Evolutionary conservation across 2,888 invertebrate species (phyloP).

Genomic region (Drosophila melanosoma): DNA sequence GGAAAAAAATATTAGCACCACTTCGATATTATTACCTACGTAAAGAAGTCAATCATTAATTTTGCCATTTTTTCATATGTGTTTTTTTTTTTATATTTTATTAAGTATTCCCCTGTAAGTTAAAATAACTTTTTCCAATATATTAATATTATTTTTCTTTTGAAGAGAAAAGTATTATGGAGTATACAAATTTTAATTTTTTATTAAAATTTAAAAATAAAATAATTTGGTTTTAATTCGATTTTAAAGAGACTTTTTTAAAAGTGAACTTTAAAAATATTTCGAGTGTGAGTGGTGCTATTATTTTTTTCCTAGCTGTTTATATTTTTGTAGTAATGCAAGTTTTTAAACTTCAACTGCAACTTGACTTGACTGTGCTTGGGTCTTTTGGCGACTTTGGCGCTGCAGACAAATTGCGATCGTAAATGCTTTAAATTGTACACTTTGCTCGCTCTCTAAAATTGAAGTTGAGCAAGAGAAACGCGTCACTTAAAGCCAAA

Average conservation of each 20-base stretch:
- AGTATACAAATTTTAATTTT: not conserved
- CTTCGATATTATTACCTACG: not conserved
- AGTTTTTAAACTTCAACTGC: constrained; percentile 42
- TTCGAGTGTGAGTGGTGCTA: not conserved
- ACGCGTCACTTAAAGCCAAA: constrained; percentile 64
- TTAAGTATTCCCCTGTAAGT: not conserved
- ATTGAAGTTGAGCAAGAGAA: constrained; percentile 71
- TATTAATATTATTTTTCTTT: too few species aligned
- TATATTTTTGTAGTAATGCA: constrained; percentile 10
- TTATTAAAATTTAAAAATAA: not conserved
- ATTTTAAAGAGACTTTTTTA: not conserved
- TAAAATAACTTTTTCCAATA: not conserved
- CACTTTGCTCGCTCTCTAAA: constrained; percentile 57
- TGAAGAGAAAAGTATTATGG: too few species aligned
- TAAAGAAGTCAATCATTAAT: not conserved
- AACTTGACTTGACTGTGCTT: constrained; percentile 71
- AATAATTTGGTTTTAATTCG: too few species aligned
- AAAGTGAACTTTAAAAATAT: not conserved
- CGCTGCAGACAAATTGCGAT: constrained; percentile 73
- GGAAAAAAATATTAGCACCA: not conserved
- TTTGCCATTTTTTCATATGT: not conserved
- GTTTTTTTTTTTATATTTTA: not conserved
- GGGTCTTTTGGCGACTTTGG: constrained; percentile 59
- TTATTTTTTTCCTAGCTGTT: not conserved
- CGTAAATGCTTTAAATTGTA: constrained; percentile 79